A percentile compares a stretch with the other conserved stretches of the same genome.
Conservation (phyloP, 30 jellyfish, hydroid and myxozoan genomes). For the Aurelia coerulea region DNA sequence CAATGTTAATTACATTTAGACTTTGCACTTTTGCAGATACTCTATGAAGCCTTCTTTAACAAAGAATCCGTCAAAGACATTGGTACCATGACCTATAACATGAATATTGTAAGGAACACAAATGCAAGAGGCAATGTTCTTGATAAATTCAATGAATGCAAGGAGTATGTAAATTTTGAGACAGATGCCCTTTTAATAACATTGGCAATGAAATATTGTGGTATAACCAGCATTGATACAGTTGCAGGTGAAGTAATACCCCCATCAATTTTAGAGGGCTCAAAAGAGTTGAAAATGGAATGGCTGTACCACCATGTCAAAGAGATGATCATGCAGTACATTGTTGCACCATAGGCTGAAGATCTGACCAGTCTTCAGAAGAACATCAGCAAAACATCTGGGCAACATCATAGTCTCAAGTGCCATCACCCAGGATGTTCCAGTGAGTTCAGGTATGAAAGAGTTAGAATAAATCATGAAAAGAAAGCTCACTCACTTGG, state of each 20-base stretch:
- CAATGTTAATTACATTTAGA: slow-evolving; percentile 8
- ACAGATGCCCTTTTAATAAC: slow-evolving; percentile 13
- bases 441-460: slow-evolving; percentile 16
- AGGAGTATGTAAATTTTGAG: slow-evolving; percentile 9
- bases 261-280: slow-evolving; percentile 9
- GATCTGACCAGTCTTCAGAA: slow-evolving; percentile 22
- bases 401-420: slow-evolving; percentile 5
- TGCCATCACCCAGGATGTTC: slow-evolving; percentile 33
- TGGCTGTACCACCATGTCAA: slow-evolving; percentile 37
- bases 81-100: slow-evolving; percentile 41
- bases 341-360: slow-evolving; percentile 38
- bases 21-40: not conserved
- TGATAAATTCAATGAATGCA: slow-evolving; percentile 29
- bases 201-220: slow-evolving; percentile 31
- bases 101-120: slow-evolving; percentile 37
- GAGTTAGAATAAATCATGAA: slow-evolving; percentile 31
- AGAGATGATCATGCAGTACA: slow-evolving; percentile 34
- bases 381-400: too few relatives aligned
- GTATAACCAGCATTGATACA: slow-evolving; percentile 15
- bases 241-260: slow-evolving; percentile 25
- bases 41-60: not conserved
- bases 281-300: slow-evolving; percentile 24
- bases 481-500: slow-evolving; percentile 13
- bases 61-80: slow-evolving; percentile 20
- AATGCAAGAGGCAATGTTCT: slow-evolving; percentile 43